Evolutionary conservation across 2,888 invertebrate genomes (phyloP).

Genomic region (Piscicola geometra): DNA sequence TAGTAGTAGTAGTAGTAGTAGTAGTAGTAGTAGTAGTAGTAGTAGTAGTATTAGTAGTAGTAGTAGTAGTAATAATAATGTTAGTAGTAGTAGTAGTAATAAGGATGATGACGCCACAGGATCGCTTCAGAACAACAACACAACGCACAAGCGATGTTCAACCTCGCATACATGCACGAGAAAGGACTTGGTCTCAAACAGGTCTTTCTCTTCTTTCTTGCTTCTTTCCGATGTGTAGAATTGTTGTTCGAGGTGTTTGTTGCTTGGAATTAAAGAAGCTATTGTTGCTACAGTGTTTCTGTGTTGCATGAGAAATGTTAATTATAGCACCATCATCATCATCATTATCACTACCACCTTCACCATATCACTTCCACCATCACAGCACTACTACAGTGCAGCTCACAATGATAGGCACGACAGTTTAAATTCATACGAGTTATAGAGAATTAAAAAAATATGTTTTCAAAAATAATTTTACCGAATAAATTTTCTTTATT

Average conservation of each 20-base stretch:
- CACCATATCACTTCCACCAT: too few species aligned
- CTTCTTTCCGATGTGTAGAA: not conserved
- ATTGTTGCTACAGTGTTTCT: not conserved
- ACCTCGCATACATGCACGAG: conserved; percentile 98
- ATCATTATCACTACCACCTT: not conserved
- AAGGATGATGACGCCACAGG: too few species aligned
- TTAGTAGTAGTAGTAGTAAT: conserved; percentile 9
- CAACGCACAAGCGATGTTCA: conserved; percentile 97
- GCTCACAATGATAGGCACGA: too few species aligned
- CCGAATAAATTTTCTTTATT: too few species aligned
- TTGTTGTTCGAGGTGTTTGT: not conserved
- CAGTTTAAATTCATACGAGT: too few species aligned
- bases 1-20: conserved; percentile 12
- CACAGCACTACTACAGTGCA: too few species aligned
- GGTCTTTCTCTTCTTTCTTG: conserved; percentile 53
- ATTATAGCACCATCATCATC: not conserved
- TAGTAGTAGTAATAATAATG: too few species aligned
- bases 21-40: conserved; percentile 12
- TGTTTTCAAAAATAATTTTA: too few species aligned
- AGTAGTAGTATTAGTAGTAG: too few species aligned
- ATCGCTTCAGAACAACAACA: conserved; percentile 88
- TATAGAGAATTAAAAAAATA: too few species aligned
- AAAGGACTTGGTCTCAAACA: conserved; percentile 82
- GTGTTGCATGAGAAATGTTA: not conserved
- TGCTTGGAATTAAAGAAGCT: not conserved